Evolutionary conservation across 1,140 invertebrate species (phyloP).

Genomic region (Cotesia typhae): DNA sequence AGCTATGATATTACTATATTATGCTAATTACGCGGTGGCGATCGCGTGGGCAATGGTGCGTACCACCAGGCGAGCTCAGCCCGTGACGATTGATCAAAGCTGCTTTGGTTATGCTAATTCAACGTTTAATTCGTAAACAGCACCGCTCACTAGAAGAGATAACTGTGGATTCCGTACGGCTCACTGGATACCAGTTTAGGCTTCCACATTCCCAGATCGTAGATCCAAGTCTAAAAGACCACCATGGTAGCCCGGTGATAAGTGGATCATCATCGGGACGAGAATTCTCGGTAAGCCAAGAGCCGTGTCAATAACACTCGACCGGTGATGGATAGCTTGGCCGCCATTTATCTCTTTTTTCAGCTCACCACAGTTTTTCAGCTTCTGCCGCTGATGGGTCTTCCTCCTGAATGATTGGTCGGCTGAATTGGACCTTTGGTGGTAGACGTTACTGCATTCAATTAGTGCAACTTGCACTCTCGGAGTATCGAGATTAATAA

Average conservation of each 20-base stretch:
- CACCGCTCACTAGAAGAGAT: constrained; percentile 21
- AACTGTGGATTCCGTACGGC: constrained; percentile 1
- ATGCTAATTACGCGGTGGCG: constrained; percentile 52
- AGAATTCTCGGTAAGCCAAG: constrained; percentile 32
- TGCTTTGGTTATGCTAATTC: constrained; percentile 58
- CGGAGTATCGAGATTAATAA: constrained; percentile 25
- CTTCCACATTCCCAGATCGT: too few species aligned
- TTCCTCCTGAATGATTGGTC: background rate
- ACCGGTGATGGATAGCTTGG: constrained; percentile 61
- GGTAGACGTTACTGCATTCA: constrained; percentile 14
- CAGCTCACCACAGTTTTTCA: constrained; percentile 1
- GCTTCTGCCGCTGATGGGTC: background rate
- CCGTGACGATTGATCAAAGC: constrained; percentile 59
- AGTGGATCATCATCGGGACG: constrained; percentile 27
- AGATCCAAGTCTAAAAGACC: too few species aligned
- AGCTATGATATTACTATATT: constrained; percentile 56
- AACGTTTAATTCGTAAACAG: constrained; percentile 41
- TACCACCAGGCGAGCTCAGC: constrained; percentile 50
- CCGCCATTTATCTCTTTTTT: constrained; percentile 64
- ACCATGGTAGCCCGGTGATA: constrained; percentile 4
- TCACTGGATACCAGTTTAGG: background rate
- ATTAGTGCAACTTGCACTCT: constrained; percentile 7
- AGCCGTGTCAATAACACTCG: constrained; percentile 59
- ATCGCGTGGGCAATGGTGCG: constrained; percentile 53
- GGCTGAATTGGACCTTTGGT: too few species aligned